Percentiles rank a stretch among this genome's conserved stretches.
Conservation (phyloP, 2,888 invertebrate genomes). For the Phragmatobia fuliginosa region DNA sequence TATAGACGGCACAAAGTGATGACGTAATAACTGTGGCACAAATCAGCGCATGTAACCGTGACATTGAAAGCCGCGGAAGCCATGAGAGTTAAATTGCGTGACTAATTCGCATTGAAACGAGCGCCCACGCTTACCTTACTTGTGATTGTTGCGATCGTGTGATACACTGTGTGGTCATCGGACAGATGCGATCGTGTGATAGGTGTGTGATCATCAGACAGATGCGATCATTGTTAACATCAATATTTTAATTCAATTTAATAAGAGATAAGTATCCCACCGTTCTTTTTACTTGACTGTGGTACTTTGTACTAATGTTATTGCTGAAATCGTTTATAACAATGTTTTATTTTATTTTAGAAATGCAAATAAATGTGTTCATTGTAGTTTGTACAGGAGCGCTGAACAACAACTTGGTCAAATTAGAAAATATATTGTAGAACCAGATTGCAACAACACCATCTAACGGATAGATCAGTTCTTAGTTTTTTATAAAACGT, state of each 20-base stretch:
- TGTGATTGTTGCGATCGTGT: not conserved
- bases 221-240: not conserved
- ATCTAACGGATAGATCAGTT: not conserved
- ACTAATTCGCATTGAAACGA: conserved; percentile 52
- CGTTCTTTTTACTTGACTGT: not conserved
- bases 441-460: not conserved
- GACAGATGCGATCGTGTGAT: not conserved
- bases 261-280: not conserved
- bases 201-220: not conserved
- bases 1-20: conserved; percentile 31
- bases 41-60: conserved; percentile 46
- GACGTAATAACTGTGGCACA: conserved; percentile 45
- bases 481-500: no score
- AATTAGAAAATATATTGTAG: not conserved
- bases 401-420: not conserved
- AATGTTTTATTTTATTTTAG: not conserved
- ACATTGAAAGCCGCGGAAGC: conserved; percentile 54
- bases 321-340: not conserved
- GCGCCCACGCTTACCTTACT: conserved; percentile 37
- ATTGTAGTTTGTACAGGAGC: no score
- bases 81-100: conserved; percentile 50
- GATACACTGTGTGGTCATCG: not conserved
- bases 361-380: not conserved
- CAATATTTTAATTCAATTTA: no score
- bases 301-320: not conserved